phyloP scores from a whole-genome alignment of 1,140 invertebrate species.

The Ruditapes philippinarum region DNA sequence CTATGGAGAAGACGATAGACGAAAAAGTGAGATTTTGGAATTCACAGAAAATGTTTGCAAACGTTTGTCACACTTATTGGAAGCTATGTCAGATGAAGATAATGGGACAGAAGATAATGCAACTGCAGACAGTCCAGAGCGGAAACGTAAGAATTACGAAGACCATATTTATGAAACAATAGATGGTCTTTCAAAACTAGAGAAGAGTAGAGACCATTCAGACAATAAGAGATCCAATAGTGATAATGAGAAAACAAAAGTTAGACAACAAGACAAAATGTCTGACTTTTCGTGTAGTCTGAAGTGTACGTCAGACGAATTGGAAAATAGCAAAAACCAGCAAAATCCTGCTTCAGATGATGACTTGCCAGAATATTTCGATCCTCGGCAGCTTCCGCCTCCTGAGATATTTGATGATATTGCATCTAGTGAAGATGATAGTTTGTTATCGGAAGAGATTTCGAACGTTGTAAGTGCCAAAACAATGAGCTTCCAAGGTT shows the following conservation, averaged over 20 bases:
- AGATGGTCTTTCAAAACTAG: background rate
- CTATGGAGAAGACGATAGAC: constrained; percentile 10
- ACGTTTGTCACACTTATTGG: constrained; percentile 50
- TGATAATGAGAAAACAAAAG: background rate
- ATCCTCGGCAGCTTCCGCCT: constrained; percentile 19
- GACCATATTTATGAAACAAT: constrained; percentile 41
- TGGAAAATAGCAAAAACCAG: background rate
- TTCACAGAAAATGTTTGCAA: constrained; percentile 64
- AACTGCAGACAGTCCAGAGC: background rate
- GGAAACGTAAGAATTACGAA: background rate
- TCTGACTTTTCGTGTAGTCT: constrained; percentile 32
- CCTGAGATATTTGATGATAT: constrained; percentile 56
- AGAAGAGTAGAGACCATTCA: background rate
- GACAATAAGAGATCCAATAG: background rate
- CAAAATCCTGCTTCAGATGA: constrained; percentile 30
- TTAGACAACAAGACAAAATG: background rate
- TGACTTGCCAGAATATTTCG: constrained; percentile 53
- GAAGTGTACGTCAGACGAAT: constrained; percentile 35
- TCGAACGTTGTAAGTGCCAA: background rate
- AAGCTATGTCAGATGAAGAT: background rate
- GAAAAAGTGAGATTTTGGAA: constrained; percentile 57
- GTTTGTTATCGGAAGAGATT: constrained; percentile 11
- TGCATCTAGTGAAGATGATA: background rate
- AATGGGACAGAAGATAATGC: background rate
- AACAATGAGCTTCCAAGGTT: background rate